phyloP scores from a whole-genome alignment of 2,888 invertebrate genomes.

The Taenaris catops region DNA sequence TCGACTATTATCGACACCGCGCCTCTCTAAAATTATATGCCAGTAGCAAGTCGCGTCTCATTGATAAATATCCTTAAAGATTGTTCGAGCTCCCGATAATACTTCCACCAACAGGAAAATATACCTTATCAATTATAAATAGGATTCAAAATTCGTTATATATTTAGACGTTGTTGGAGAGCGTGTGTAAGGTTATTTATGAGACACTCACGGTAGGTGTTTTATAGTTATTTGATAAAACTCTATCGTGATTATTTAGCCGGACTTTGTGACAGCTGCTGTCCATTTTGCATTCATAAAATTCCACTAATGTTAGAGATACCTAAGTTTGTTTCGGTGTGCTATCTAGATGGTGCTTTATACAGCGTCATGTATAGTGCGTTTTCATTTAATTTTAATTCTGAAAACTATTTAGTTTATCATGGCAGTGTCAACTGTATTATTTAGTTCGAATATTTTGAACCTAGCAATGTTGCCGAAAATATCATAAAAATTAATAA shows the following conservation, averaged over 20 bases:
- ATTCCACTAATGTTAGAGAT: slow-evolving; percentile 29
- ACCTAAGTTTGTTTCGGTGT: not conserved
- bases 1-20: slow-evolving; percentile 19
- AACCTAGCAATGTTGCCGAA: no score
- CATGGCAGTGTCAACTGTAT: no score
- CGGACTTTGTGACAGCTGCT: slow-evolving; percentile 55
- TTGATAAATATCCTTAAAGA: slow-evolving; percentile 78
- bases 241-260: slow-evolving; percentile 75
- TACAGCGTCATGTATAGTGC: slow-evolving; percentile 39
- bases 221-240: slow-evolving; percentile 78
- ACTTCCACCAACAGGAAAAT: slow-evolving; percentile 47
- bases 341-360: slow-evolving; percentile 48
- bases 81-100: slow-evolving; percentile 73
- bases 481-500: no score
- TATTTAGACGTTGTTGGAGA: slow-evolving; percentile 30
- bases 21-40: slow-evolving; percentile 53
- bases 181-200: slow-evolving; percentile 63
- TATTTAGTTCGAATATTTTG: no score
- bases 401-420: no score
- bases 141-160: slow-evolving; percentile 31
- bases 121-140: slow-evolving; percentile 28
- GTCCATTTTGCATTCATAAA: slow-evolving; percentile 62
- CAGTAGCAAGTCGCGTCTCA: slow-evolving; percentile 75
- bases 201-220: slow-evolving; percentile 61
- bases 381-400: not conserved